These are phyloP conservation scores for Chelonus formosanus DNA, from an alignment of 2,888 invertebrate genomes.

Conservation along the genomic window DNA sequence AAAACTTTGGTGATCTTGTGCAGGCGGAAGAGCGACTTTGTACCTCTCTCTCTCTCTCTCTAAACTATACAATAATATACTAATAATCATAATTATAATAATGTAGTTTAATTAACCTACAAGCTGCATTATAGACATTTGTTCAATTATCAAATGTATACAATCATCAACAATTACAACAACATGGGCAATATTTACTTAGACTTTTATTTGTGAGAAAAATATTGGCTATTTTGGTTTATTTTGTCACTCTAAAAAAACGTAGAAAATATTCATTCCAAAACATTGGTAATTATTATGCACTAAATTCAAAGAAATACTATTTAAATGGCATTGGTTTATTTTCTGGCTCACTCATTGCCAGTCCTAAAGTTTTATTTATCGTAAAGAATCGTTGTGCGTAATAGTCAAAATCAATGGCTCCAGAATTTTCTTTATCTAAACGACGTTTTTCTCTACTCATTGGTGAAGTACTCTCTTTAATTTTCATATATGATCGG, in stretches of 20 bases:
- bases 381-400: slow-evolving; percentile 49
- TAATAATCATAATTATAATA: slow-evolving; percentile 3
- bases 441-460: not conserved
- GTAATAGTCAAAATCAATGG: slow-evolving; percentile 47
- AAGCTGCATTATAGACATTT: not conserved
- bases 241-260: not conserved
- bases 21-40: slow-evolving; percentile 18
- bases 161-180: slow-evolving; percentile 2
- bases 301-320: not conserved
- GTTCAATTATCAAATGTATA: not conserved
- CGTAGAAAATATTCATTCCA: not conserved
- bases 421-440: slow-evolving; percentile 30
- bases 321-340: slow-evolving; percentile 14
- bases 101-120: not conserved
- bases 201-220: not conserved
- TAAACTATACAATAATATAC: not conserved
- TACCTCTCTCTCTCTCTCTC: not conserved
- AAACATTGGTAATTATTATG: not conserved
- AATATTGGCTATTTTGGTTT: slow-evolving; percentile 6
- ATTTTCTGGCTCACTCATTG: slow-evolving; percentile 44
- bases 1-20: slow-evolving; percentile 41
- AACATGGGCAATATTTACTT: not conserved
- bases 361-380: slow-evolving; percentile 49
- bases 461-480: too few species aligned
- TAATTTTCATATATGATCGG: slow-evolving; percentile 30